phyloP scores from a whole-genome alignment of 2,113 vertebrate species.

The Hiodon alosoides region DNA sequence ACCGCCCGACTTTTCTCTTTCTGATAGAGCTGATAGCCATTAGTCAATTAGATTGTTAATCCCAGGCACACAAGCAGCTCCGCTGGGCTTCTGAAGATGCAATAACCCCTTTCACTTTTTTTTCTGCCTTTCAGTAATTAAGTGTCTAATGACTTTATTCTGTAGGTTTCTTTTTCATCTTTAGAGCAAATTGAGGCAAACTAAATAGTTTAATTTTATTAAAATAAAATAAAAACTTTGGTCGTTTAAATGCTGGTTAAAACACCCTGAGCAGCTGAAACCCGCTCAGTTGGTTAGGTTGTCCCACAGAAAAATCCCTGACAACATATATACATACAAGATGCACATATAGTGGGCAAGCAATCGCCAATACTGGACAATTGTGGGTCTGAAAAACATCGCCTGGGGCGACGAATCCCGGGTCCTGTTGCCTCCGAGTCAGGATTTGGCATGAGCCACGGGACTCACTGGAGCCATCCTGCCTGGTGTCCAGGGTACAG shows the following conservation, averaged over 20 bases:
- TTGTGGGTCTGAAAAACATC: no score
- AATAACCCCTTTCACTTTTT: slow-evolving; percentile 16
- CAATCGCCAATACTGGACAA: no score
- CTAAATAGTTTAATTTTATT: slow-evolving; percentile 5
- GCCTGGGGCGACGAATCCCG: no score
- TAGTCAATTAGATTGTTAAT: slow-evolving; percentile 25
- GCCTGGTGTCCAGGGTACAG: no score
- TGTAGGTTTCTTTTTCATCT: slow-evolving; percentile 11
- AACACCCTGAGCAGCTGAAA: background rate
- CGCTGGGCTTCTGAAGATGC: slow-evolving; percentile 21
- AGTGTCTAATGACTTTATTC: slow-evolving; percentile 9
- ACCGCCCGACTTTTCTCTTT: slow-evolving; percentile 21
- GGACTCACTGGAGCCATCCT: no score
- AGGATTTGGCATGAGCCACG: no score
- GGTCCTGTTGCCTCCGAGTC: no score
- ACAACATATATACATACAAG: no score
- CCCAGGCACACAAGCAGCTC: slow-evolving; percentile 15
- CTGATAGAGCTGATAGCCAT: slow-evolving; percentile 27
- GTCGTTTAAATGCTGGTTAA: background rate
- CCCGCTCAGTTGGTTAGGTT: background rate
- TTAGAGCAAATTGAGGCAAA: background rate
- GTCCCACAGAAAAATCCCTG: no score
- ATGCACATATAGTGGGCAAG: no score
- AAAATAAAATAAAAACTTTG: background rate
- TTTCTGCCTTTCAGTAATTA: slow-evolving; percentile 16